Base-by-base conservation (phyloP, 2,113 vertebrate species). In the Cromileptes altivelis region DNA sequence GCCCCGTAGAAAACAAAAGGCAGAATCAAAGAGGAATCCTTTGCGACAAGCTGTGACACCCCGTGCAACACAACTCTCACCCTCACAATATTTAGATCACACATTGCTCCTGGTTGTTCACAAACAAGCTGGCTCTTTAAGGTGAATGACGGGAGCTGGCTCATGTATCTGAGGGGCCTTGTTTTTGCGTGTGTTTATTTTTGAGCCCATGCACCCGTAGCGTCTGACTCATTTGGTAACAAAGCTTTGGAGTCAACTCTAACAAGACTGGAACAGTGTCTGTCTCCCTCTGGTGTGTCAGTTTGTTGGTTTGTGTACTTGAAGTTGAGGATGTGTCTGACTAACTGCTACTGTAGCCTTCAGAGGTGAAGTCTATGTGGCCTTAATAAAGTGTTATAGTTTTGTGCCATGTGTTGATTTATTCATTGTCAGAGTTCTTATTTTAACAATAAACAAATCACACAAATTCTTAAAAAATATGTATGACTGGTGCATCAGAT, bases 171-270 rank as follows among this genome's bases (percentile, higher is more conserved):
- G 37, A 82, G 42, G 63, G 14, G 49, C 52, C 30, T 77, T 70
- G 53, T 67, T 62, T 69, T 49, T 68, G 9, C 14, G n/a, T 45
- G 73, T 78, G 72, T 81, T 71, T 85, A 64, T 74, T 70, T 83
- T 65, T 75, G 37, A 74, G 80, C 52, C 63, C 30, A 23, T 71
- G 69, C 53, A 50, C 30, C 58, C 78, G 45, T 49, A 78, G 69
- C 1, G 57, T 78, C 76, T 80, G 79, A 82, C 57, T 85, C 80
- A 75, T 78, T 78, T 63, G 19, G 56, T 30, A 52, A 69, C 64
- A 78, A 80, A 75, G 64, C 60, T 74, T 84, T 75, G 65, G 65
- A 78, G 74, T 63, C 49, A 55, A 33, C 78, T 78, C 47, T 58
- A 61, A 78, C 50, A 81, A 81, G 40, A 65, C 67, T 40, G 47